Evolutionary conservation across 2,797 vertebrate genomes (phyloP).

Genomic region (Anabas testudineus): DNA sequence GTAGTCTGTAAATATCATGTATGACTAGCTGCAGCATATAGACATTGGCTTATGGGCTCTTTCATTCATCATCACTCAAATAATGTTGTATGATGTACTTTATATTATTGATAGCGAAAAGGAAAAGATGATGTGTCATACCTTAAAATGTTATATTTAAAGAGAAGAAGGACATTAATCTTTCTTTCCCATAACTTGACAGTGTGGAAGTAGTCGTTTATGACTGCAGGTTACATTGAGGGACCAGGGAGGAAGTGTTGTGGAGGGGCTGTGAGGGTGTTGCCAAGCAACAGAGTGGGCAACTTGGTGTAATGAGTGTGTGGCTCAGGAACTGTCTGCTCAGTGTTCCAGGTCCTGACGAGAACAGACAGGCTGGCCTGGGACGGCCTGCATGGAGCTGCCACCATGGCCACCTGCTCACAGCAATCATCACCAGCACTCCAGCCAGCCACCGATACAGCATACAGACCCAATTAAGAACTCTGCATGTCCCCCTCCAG

Average conservation of each 20-base stretch:
- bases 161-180: conserved; percentile 22
- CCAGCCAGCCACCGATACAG: conserved; percentile 85
- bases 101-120: conserved; percentile 8
- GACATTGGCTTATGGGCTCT: conserved; percentile 25
- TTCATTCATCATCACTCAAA: background rate
- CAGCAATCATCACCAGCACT: conserved; percentile 86
- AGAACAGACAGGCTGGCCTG: conserved; percentile 85
- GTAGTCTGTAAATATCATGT: conserved; percentile 65
- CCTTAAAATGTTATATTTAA: conserved; percentile 4
- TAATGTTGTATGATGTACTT: background rate
- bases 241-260: conserved; percentile 75
- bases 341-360: conserved; percentile 87
- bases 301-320: conserved; percentile 81
- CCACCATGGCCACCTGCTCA: conserved; percentile 88
- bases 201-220: conserved; percentile 55
- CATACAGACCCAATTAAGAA: conserved; percentile 90
- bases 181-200: conserved; percentile 45
- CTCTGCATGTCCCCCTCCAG: conserved; percentile 84
- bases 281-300: conserved; percentile 77
- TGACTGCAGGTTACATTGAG: conserved; percentile 59
- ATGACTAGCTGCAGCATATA: conserved; percentile 65
- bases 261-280: conserved; percentile 73
- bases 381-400: conserved; percentile 82
- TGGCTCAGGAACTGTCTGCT: conserved; percentile 85
- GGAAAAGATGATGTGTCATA: background rate